Percentiles rank a stretch among this genome's conserved stretches.
These are phyloP conservation scores for Setipinna tenuifilis DNA, from an alignment of 2,797 vertebrate genomes.

Conservation along the genomic window DNA sequence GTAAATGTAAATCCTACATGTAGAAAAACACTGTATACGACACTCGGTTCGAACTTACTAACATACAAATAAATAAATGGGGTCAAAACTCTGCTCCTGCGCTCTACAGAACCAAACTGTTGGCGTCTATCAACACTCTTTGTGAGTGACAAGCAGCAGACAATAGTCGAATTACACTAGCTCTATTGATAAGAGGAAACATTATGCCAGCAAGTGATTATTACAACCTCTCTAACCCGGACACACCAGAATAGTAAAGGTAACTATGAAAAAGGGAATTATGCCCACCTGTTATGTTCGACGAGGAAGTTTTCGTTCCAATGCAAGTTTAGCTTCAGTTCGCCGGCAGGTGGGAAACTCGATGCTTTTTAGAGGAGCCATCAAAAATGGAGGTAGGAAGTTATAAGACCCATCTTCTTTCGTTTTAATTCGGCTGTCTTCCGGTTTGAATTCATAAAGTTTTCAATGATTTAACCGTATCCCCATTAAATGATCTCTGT, in stretches of 20 bases:
- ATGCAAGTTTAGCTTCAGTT: not conserved
- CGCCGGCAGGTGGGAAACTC: constrained; percentile 16
- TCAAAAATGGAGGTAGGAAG: not conserved
- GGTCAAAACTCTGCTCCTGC: not conserved
- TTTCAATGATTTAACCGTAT: not conserved
- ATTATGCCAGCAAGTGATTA: not conserved
- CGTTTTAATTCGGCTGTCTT: not conserved
- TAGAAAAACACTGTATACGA: not conserved
- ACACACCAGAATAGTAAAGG: not conserved
- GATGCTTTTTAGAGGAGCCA: constrained; percentile 11
- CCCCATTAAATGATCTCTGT: not conserved
- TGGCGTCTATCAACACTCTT: not conserved
- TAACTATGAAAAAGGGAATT: not conserved
- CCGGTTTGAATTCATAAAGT: not conserved
- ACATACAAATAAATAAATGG: not conserved
- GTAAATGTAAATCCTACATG: not conserved
- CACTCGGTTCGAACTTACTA: not conserved
- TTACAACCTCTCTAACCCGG: not conserved
- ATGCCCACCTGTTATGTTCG: not conserved
- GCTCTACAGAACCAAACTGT: not conserved
- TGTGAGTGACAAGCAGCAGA: not conserved
- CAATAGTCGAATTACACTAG: not conserved
- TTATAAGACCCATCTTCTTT: not conserved
- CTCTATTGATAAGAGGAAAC: not conserved
- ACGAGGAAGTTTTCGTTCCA: not conserved